phyloP scores from a whole-genome alignment of 2,797 vertebrate genomes.

The Aphelocoma californica region DNA sequence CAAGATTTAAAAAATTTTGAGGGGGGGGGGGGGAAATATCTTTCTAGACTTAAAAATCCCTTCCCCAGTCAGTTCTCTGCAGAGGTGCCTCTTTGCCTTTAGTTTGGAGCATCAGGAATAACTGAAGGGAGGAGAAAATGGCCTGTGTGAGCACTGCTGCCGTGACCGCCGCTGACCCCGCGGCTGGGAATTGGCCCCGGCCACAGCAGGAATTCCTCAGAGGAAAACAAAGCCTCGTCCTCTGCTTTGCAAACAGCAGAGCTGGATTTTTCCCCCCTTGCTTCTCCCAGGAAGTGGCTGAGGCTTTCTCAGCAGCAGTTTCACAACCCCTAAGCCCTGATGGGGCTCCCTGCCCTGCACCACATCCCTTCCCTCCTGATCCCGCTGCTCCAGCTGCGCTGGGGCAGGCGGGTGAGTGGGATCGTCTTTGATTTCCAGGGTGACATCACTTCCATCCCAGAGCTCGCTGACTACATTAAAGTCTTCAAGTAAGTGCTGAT shows the following conservation, averaged over 20 bases:
- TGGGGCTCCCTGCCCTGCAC: background rate
- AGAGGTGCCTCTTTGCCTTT: background rate
- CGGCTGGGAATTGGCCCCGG: conserved; percentile 4
- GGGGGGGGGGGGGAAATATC: accelerated
- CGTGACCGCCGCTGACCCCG: background rate
- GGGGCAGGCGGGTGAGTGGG: background rate
- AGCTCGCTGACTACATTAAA: conserved; percentile 97
- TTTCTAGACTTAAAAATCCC: background rate
- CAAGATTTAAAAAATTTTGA: background rate
- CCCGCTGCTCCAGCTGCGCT: background rate
- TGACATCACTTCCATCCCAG: conserved; percentile 99
- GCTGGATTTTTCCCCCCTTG: background rate
- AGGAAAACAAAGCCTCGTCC: background rate
- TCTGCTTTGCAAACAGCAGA: background rate
- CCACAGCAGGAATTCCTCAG: background rate
- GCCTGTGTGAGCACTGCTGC: background rate
- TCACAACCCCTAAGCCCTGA: accelerated
- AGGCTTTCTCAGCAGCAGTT: background rate
- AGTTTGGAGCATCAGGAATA: background rate
- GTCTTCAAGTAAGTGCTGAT: conserved; percentile 96
- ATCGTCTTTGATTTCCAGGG: conserved; percentile 78
- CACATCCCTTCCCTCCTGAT: background rate
- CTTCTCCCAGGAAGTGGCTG: background rate
- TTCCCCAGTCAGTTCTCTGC: background rate
- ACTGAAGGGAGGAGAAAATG: background rate